Percentiles rank a stretch among this genome's conserved stretches.
Evolutionary conservation across 2,113 vertebrate species (phyloP).

Genomic region (Benitochromis conjunctus): DNA sequence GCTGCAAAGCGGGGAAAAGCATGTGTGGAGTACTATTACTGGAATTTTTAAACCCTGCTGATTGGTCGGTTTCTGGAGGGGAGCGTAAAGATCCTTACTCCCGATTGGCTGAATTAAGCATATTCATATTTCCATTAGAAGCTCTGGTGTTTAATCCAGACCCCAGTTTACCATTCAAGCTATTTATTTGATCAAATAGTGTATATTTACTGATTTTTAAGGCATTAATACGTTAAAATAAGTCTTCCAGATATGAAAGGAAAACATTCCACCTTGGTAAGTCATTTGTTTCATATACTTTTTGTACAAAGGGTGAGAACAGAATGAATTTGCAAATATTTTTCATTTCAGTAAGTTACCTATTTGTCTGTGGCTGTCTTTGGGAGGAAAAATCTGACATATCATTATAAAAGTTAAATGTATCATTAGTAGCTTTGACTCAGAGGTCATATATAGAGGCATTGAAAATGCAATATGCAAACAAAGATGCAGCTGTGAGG

Average conservation of each 20-base stretch:
- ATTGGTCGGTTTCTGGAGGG: conserved; percentile 49
- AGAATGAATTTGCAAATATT: background rate
- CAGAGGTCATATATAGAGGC: too few species aligned
- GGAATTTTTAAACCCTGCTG: background rate
- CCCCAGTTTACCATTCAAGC: background rate
- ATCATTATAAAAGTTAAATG: too few species aligned
- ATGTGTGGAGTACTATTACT: conserved; percentile 48
- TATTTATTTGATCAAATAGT: background rate
- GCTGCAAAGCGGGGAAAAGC: conserved; percentile 8
- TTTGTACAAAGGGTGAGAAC: too few species aligned
- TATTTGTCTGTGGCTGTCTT: too few species aligned
- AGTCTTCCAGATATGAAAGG: too few species aligned
- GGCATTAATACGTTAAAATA: background rate
- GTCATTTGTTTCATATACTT: too few species aligned
- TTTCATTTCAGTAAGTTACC: background rate
- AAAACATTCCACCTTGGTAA: background rate
- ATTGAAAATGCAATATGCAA: background rate
- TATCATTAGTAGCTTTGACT: too few species aligned
- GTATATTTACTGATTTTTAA: background rate
- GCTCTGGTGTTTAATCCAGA: background rate
- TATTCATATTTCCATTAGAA: background rate
- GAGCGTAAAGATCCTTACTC: conserved; percentile 5
- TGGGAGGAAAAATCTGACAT: too few species aligned
- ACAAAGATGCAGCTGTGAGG: background rate
- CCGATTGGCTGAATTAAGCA: conserved; percentile 34